Percentiles rank a stretch among this genome's conserved stretches.
These are phyloP conservation scores for Chorisops tibialis DNA, from an alignment of 2,888 invertebrate genomes.

Conservation along the genomic window DNA sequence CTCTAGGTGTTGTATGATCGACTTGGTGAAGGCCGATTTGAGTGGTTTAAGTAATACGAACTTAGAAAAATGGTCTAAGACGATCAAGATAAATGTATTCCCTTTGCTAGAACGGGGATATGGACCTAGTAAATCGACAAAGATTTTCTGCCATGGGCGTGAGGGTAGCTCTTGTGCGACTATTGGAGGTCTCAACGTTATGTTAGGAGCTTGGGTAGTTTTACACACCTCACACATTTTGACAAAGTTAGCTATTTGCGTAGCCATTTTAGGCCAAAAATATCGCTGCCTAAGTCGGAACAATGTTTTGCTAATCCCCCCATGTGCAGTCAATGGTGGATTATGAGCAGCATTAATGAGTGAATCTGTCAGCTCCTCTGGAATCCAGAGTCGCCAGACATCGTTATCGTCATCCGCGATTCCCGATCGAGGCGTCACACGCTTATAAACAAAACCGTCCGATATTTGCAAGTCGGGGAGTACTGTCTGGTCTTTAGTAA, in stretches of 20 bases:
- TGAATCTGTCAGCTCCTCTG: conserved; percentile 9
- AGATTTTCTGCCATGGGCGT: too few relatives aligned
- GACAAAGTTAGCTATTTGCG: conserved; percentile 25
- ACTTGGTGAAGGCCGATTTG: conserved; percentile 2
- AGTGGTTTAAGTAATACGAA: conserved; percentile 23
- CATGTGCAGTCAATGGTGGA: conserved; percentile 4
- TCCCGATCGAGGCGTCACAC: too few relatives aligned
- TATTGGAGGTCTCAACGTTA: too few relatives aligned
- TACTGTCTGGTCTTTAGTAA: too few relatives aligned
- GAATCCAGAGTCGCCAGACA: conserved; percentile 35
- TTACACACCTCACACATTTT: conserved; percentile 27
- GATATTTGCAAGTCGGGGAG: too few relatives aligned
- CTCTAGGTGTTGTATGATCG: conserved; percentile 17
- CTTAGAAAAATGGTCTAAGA: too few relatives aligned
- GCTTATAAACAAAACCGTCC: too few relatives aligned
- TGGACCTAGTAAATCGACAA: too few relatives aligned
- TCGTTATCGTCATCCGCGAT: too few relatives aligned
- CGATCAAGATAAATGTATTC: conserved; percentile 25
- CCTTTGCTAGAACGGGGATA: conserved; percentile 27
- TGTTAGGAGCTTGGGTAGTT: conserved; percentile 15
- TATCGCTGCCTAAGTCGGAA: conserved; percentile 20
- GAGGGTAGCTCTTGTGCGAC: too few relatives aligned
- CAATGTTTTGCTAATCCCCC: conserved; percentile 15
- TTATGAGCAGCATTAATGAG: conserved; percentile 17
- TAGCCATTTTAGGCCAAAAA: conserved; percentile 28